These are phyloP conservation scores for Cyanistes caeruleus DNA, from an alignment of 2,113 vertebrate genomes.

Conservation along the genomic window DNA sequence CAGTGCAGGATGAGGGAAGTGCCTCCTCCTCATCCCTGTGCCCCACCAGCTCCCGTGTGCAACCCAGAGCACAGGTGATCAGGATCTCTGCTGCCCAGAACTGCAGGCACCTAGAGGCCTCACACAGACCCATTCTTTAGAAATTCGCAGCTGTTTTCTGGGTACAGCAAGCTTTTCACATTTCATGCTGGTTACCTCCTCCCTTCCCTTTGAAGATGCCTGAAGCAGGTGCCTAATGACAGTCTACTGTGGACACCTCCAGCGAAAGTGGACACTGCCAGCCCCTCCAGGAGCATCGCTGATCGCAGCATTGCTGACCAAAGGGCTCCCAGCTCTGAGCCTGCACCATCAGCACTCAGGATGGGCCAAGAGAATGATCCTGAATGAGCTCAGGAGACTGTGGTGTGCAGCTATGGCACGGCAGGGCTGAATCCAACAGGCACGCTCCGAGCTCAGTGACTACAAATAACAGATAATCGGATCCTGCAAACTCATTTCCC, in stretches of 20 bases:
- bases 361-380: rapidly evolving
- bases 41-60: background rate
- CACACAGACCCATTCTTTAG: background rate
- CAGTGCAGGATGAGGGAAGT: background rate
- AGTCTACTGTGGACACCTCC: background rate
- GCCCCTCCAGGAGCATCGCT: background rate
- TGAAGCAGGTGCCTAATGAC: background rate
- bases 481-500: background rate
- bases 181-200: background rate
- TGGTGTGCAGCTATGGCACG: rapidly evolving
- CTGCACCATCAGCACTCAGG: background rate
- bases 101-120: background rate
- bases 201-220: background rate
- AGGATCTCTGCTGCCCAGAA: background rate
- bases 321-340: background rate
- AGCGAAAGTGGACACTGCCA: background rate
- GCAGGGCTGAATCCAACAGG: background rate
- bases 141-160: background rate
- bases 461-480: background rate
- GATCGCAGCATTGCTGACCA: background rate
- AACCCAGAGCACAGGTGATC: background rate
- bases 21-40: background rate
- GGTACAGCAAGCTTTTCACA: background rate
- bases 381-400: background rate
- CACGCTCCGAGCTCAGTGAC: background rate